Base-by-base conservation (phyloP, 1,140 invertebrate genomes). In the Cydia amplana region DNA sequence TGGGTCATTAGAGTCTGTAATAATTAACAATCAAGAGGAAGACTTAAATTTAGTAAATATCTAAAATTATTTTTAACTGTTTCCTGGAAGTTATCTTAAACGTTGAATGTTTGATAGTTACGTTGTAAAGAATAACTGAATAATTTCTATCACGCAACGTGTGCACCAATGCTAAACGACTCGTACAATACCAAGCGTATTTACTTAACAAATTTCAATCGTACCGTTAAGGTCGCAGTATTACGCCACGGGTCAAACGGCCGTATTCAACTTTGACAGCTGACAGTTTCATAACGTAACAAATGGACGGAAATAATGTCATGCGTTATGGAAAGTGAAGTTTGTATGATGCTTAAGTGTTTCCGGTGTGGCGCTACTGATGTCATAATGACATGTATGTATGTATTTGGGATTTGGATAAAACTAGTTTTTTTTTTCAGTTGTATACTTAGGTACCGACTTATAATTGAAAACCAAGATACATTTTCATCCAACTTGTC, bases 131-230 rank as follows among this genome's bases (percentile, higher is more conserved):
- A 60, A 23, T 23, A 60, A 60, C 9, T 23, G 55, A 10, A 60
- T 23, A 60, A 60, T 60, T 60, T 70, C 9, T 40, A 43, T 18
- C 28, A 67, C 36, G 28, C 65, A 60, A 60, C 5, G 4, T n/a
- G n/a, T 28, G 32, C 32, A 28, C 32, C 18, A n/a, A 70, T 18
- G 23, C 28, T n/a, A 43, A 40, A 70, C 18, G 14, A 5, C 28
- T 70, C 65, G 9, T 10, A 36, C 32, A 36, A 70, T 70, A 70
- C n/a, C 65, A 70, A 70, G 12, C 16, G 20, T 70, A 70, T 70
- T 70, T 70, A 70, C 65, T 36, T 70, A 70, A 70, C 65, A 40
- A 70, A 43, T 70, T 70, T 70, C 65, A 70, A 40, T 70, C 28
- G 36, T 65, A 18, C n/a, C 55, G 55, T 9, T 70, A 70, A 70